Evolutionary conservation across 92 coral and sea anemone genomes (phyloP), one percentile per base, ranked within the genome.

Genomic region (Zoanthus gigantus): DNA sequence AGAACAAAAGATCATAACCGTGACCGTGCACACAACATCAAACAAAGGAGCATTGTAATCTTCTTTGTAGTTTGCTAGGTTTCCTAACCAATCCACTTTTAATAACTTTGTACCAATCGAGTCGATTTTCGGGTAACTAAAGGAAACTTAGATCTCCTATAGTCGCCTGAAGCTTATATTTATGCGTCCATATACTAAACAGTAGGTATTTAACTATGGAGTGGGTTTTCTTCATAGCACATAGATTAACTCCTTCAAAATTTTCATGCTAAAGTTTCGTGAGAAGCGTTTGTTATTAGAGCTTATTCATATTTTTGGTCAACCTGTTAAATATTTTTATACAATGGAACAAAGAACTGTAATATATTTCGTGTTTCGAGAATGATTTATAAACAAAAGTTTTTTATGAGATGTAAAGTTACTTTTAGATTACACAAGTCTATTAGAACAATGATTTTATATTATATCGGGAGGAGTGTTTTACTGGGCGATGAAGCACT

Each of bases 321-420:
- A 47, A 71, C 18, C 29, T 9, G n/a, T 81, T 11, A 81, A 67
- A 65, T 65, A 65, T 81, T 81, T 81, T 81, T 81, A 30, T 66
- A 81, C 74, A 66, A 46, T 65, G n/a, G 42, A 81, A 81, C 66
- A 56, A 81, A 45, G 74, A 81, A 66, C 46, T 81, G 85, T 66
- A 81, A 81, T 81, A 81, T 81, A 81, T 81, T 65, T 63, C 65
- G 85, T 65, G 57, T 66, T 80, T 80, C 63, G 44, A 52, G 61
- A 65, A 48, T 81, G 85, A 81, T 81, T 81, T 45, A 68, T 47
- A 53, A 67, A 66, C 48, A 73, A 81, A 66, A 18, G n/a, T 30
- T 67, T 68, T 58, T n/a, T 50, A 81, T 46, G 54, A 65, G 31
- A 81, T 81, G 74, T 81, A 81, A 63, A 78, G 45, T n/a, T 7